Evolutionary conservation across 2,113 vertebrate genomes (phyloP).

Genomic region (Panthera leo): DNA sequence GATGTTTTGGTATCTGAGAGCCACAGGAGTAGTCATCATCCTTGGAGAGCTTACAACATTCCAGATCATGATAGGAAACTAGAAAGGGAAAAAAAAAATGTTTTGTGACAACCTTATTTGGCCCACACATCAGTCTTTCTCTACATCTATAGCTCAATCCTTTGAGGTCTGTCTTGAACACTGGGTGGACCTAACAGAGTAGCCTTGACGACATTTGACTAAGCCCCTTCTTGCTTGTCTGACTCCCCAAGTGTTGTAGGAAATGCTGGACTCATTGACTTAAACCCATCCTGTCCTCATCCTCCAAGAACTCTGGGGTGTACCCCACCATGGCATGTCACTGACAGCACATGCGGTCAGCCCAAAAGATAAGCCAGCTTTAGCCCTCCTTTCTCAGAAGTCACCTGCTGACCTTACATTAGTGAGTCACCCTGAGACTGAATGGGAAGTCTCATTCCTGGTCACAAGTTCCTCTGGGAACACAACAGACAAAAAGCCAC

Average conservation of each 20-base stretch:
- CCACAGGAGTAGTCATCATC: neutral
- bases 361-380: neutral
- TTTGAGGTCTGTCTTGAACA: neutral
- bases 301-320: neutral
- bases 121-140: neutral
- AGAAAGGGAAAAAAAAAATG: neutral
- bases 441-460: neutral
- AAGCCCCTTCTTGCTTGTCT: neutral
- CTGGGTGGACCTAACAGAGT: neutral
- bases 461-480: neutral
- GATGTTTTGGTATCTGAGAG: neutral
- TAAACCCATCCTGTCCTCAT: neutral
- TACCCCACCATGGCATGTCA: neutral
- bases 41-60: neutral
- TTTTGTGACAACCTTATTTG: neutral
- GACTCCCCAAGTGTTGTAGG: neutral
- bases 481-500: neutral
- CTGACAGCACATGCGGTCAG: neutral
- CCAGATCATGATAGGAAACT: neutral
- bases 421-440: neutral
- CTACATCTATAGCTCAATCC: neutral
- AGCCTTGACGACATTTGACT: neutral
- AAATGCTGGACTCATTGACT: neutral
- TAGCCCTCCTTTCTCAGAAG: neutral
- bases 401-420: neutral